Base-by-base conservation (phyloP, 2,888 invertebrate genomes). In the Xanthia togata region DNA sequence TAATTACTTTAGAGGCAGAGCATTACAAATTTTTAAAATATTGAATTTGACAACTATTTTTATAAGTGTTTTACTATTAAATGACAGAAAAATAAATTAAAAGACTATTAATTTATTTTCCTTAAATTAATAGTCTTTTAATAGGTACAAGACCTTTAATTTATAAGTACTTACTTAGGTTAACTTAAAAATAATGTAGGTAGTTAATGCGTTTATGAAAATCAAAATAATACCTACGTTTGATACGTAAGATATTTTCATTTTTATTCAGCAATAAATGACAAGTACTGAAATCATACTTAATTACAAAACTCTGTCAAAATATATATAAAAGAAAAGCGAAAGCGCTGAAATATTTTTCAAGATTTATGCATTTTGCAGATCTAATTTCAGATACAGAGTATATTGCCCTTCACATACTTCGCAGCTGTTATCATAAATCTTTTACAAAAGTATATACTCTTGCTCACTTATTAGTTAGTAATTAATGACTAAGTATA, bases 311-410 rank as follows among this genome's bases (percentile, higher is more conserved):
- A 44, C 8, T 23, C 17, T 62, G 5, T 23, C 5, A 6, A 26
- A 77, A 75, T 12, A 35, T 12, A 35, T 12, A 47, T 11, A 50
- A 26, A 38, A 20, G 12, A 41, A 44, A 6, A 69, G 3, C 3
- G 11, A 26, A 26, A 50, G 3, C 17, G 31, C 4, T 44, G 17
- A 60, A 59, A 12, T 2, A 17, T 5, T 11, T 31, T 44, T 23
- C 6, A 65, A 50, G 67, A 67, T 55, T 31, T 44, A 76, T 78
- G 55, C n/a, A n/a, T n/a, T 78, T 31, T 38, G n/a, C n/a, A 23
- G 26, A 79, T 69, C 35, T 35, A 41, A 70, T 70, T 62, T 38
- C 23, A 80, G 80, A 62, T 79, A 79, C 4, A 41, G 6, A 31
- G 47, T 60, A 59, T 53, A 8, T 20, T 38, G 38, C 20, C 9